Evolutionary conservation across 1,140 invertebrate genomes (phyloP), one percentile per base, ranked within the genome.

Genomic region (Riptortus pedestris): DNA sequence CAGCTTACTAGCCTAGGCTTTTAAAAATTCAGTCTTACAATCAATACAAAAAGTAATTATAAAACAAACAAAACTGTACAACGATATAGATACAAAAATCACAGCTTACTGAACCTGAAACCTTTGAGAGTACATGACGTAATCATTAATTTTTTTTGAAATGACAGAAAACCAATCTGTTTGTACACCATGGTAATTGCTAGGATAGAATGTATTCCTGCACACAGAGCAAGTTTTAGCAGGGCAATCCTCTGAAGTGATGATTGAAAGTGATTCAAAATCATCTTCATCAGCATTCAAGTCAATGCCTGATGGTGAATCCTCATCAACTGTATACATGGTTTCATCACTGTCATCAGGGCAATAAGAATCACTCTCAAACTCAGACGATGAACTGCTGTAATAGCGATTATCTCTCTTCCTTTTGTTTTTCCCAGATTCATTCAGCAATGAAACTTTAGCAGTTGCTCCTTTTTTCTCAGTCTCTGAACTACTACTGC

Each of bases 111-210:
- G n/a, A n/a, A 38, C 31, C 14, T 14, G 5, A 38, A 38, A 27
- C 24, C 24, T 18, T 12, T 24, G 2, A 26, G 51, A 55, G 24
- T 55, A 55, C 2, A 26, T 4, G 2, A 55, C 51, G 14, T 55
- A 55, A 26, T 55, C 26, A 4, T 55, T 18, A 24, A 55, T 55
- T 55, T 22, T 24, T 24, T 14, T 24, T 9, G 51, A 55, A 24
- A 55, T 55, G 26, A 55, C 51, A 7, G 51, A 20, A 55, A 24
- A 55, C 51, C 51, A 55, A 26, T 55, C 51, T 24, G 51, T 55
- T n/a, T n/a, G n/a, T n/a, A n/a, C n/a, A n/a, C n/a, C n/a, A n/a
- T n/a, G n/a, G n/a, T n/a, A n/a, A n/a, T n/a, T n/a, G n/a, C n/a
- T n/a, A n/a, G n/a, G n/a, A n/a, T n/a, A n/a, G n/a, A n/a, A n/a